These are phyloP conservation scores for Hybos culiciformis DNA, from an alignment of 2,888 invertebrate genomes.

Conservation along the genomic window DNA sequence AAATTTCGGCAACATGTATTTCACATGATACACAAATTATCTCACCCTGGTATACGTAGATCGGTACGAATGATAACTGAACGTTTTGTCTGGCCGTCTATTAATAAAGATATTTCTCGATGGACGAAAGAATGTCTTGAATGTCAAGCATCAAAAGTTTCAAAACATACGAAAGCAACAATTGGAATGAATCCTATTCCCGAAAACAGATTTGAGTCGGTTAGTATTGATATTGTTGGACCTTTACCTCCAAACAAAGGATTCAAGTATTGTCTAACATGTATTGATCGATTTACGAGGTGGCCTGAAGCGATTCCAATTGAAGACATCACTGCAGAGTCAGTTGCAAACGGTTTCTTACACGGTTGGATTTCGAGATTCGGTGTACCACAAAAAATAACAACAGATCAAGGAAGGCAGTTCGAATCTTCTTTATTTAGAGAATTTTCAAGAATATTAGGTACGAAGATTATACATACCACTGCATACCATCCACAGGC, in stretches of 20 bases:
- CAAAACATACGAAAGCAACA: not conserved
- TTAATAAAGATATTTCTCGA: not conserved
- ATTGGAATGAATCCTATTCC: not conserved
- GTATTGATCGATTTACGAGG: conserved; percentile 16
- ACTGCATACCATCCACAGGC: conserved; percentile 27
- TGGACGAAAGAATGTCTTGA: not conserved
- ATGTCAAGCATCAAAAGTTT: conserved; percentile 2
- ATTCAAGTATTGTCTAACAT: conserved; percentile 24
- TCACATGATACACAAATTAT: not conserved
- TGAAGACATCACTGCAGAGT: too few relatives aligned
- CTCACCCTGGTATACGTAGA: conserved; percentile 2
- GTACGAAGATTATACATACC: too few relatives aligned
- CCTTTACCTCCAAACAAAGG: conserved; percentile 25
- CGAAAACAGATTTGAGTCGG: conserved; percentile 19
- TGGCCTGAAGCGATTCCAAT: conserved; percentile 20
- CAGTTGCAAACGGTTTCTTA: conserved; percentile 12
- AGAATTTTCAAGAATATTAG: too few relatives aligned
- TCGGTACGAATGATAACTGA: not conserved
- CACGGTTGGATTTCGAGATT: conserved; percentile 30
- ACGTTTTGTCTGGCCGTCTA: conserved; percentile 2
- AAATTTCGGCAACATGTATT: not conserved
- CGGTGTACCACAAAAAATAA: conserved; percentile 25
- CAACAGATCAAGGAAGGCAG: conserved; percentile 27
- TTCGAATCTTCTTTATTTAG: conserved; percentile 18
- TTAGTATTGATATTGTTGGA: conserved; percentile 35